Evolutionary conservation across 2,888 invertebrate genomes (phyloP), one percentile per base, ranked within the genome.

Genomic region (Amphimallon solstitiale): DNA sequence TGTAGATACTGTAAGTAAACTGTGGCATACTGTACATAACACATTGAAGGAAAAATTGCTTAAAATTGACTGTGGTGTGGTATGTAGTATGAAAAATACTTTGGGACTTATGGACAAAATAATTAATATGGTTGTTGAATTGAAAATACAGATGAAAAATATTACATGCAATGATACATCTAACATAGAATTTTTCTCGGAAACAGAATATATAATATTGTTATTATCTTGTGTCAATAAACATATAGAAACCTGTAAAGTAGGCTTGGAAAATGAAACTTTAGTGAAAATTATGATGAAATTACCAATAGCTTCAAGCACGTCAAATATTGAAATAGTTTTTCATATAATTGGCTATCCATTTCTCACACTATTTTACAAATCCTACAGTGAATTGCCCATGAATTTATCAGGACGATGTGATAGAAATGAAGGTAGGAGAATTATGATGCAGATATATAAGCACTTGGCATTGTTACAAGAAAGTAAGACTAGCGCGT

Each of bases 321-420:
- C 74, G 7, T 71, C 72, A 63, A 77, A 78, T 67, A 15, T 75
- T 14, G 73, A 75, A 63, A 74, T 78, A 49, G 71, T 76, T 49
- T 77, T 77, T 63, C 73, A 76, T 67, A 69, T 77, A 35, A 51
- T 79, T 12, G 71, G 72, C 6, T 75, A 72, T 66, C 74, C 71
- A 1, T 68, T 75, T 38, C 63, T 76, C 51, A 70, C 68, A 21
- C 68, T 69, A 12, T 67, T 67, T 59, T 67, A 67, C 21, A 67
- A 67, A 46, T 56, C 67, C 34, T 69, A 70, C 21, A 70, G 70
- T 40, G 68, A 73, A 56, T 68, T 76, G 38, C 74, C 75, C 12
- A 63, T 69, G 21, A 73, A 71, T 65, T 71, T 75, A 56, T 71
- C 70, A 43, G 74, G 74, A 35, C 62, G 65, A 49, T 65, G 63